Evolutionary conservation across 92 coral and sea anemone species (phyloP).

Genomic region (Parazoanthus atlanticus): DNA sequence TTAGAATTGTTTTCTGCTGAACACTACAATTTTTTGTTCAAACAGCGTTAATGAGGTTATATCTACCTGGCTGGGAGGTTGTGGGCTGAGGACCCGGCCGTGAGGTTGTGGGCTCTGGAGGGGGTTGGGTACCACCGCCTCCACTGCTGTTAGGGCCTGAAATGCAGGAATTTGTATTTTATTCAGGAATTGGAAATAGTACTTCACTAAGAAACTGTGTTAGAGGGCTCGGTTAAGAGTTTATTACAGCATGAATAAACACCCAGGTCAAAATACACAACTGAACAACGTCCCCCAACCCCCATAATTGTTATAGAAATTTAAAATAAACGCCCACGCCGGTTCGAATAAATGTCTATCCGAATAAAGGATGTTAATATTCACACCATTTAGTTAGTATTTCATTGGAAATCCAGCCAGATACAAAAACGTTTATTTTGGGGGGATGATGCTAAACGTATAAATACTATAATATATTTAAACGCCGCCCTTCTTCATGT

Average conservation of each 20-base stretch:
- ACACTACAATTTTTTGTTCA: neutral
- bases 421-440: too few species aligned
- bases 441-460: too few species aligned
- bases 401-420: too few species aligned
- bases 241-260: neutral
- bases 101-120: neutral
- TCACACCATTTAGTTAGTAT: too few species aligned
- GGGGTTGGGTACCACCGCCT: neutral
- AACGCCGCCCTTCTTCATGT: too few species aligned
- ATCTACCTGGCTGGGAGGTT: neutral
- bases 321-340: too few species aligned
- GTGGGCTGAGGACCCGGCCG: neutral
- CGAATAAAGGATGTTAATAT: too few species aligned
- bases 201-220: neutral
- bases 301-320: too few species aligned
- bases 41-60: neutral
- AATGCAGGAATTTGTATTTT: neutral
- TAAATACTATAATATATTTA: too few species aligned
- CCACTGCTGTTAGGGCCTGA: constrained; percentile 32
- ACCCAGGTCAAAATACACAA: neutral
- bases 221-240: neutral
- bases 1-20: too few species aligned
- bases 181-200: neutral
- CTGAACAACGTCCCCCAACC: neutral
- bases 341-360: neutral